phyloP scores from a whole-genome alignment of 2,888 invertebrate genomes.

The Pristionchus mayeri region DNA sequence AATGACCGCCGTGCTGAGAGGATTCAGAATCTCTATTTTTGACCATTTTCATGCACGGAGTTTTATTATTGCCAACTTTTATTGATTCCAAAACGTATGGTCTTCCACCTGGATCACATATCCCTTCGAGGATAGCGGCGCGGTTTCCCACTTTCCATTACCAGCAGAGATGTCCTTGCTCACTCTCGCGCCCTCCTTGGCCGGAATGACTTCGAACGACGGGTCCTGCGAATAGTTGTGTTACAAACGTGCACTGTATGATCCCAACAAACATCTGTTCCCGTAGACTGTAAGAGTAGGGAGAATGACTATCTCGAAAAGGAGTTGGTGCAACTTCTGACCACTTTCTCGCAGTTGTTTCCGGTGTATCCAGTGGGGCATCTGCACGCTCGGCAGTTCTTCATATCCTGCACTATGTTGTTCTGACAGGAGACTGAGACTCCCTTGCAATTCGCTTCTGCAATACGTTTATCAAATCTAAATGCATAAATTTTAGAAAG shows the following conservation, averaged over 20 bases:
- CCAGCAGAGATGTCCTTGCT: slow-evolving; percentile 4
- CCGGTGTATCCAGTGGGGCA: slow-evolving; percentile 46
- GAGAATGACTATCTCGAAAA: too few species aligned
- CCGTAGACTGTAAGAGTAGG: too few species aligned
- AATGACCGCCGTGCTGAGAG: too few species aligned
- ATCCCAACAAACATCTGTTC: too few species aligned
- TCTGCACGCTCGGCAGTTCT: neutral
- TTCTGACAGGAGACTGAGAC: slow-evolving; percentile 10
- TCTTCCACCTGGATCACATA: slow-evolving; percentile 4
- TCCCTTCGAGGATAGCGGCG: neutral
- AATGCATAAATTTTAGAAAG: too few species aligned
- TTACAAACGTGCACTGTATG: too few species aligned
- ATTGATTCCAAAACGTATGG: too few species aligned
- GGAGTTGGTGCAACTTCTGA: too few species aligned
- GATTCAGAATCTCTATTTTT: too few species aligned
- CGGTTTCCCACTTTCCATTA: slow-evolving; percentile 31
- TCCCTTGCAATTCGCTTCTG: slow-evolving; percentile 22
- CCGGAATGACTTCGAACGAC: slow-evolving; percentile 20
- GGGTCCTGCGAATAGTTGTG: neutral
- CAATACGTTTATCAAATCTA: too few species aligned
- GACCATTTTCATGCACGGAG: too few species aligned
- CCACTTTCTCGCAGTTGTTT: slow-evolving; percentile 2
- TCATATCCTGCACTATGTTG: slow-evolving; percentile 27
- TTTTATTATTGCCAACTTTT: too few species aligned
- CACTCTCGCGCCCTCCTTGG: slow-evolving; percentile 12